Base-by-base conservation (phyloP, 2,888 invertebrate genomes). In the Eutolmus rufibarbis region DNA sequence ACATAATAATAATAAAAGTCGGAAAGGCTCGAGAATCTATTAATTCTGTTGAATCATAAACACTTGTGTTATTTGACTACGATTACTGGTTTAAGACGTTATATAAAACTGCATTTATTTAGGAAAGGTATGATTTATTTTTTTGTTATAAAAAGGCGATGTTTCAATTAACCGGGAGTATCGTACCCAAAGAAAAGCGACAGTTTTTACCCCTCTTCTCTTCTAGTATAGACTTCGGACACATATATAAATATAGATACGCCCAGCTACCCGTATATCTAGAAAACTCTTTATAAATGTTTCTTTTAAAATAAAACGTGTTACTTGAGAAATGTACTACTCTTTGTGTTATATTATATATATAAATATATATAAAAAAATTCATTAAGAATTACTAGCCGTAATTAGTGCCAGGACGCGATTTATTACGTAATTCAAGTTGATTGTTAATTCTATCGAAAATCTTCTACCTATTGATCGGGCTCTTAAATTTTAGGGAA, bases 61-160 rank as follows among this genome's bases (percentile, higher is more conserved):
- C 40, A 57, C n/a, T 57, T 57, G 51, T 82, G 81, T 56, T 81
- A 81, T n/a, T 56, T 57, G 37, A 82, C 37, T 57, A 66, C 66
- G 19, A 57, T 57, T 66, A 14, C 66, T 66, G 66, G 37, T 37
- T 66, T 57, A 57, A 57, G 37, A 66, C 28, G 66, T 66, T 82
- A 34, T 34, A 16, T 66, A 81, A 51, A 82, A 37, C 34, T 82
- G 82, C 82, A 82, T 82, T 82, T 82, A 82, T 82, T 82, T 57
- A 82, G 66, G 14, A 16, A 76, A 34, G 3, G 51, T 51, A 51
- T 43, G 19, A 46, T 46, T 79, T 46, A 31, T 51, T 51, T 23
- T 66, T 28, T n/a, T 8, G 2, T 46, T 79, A 51, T 12, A 9
- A 12, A 46, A 74, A 34, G 43, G 23, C 46, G 79, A 57, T 66